phyloP scores from a whole-genome alignment of 2,888 invertebrate species.

The Rhyacophila evoluta region DNA sequence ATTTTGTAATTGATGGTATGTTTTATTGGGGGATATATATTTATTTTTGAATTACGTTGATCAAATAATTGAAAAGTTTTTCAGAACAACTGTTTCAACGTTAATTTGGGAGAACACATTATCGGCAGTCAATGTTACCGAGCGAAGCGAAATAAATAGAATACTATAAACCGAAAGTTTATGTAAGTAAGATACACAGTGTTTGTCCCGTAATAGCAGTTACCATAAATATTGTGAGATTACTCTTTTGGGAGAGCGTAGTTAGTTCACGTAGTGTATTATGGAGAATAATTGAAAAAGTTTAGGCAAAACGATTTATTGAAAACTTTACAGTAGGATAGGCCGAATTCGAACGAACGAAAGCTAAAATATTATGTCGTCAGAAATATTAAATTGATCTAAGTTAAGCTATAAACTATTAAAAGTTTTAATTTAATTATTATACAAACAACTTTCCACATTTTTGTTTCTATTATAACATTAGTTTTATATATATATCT shows the following conservation, averaged over 20 bases:
- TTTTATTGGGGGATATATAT: too few relatives aligned
- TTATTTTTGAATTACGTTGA: too few relatives aligned
- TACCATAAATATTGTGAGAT: constrained; percentile 22
- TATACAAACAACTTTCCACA: too few relatives aligned
- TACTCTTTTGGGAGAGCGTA: constrained; percentile 14
- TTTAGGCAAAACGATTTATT: constrained; percentile 15
- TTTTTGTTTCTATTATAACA: too few relatives aligned
- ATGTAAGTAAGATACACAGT: constrained; percentile 8
- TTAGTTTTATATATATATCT: too few relatives aligned
- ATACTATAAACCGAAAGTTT: background rate
- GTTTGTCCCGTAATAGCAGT: constrained; percentile 19
- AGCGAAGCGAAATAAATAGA: background rate
- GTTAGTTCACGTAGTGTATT: constrained; percentile 22
- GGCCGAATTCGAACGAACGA: background rate
- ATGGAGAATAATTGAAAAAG: constrained; percentile 24
- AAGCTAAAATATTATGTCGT: background rate
- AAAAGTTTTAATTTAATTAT: too few relatives aligned
- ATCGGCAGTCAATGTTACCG: background rate
- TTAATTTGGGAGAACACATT: background rate
- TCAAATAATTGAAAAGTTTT: too few relatives aligned
- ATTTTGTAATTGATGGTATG: too few relatives aligned
- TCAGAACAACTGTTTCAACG: too few relatives aligned
- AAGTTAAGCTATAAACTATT: too few relatives aligned
- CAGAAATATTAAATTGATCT: background rate
- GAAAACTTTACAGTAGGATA: constrained; percentile 6